These are phyloP conservation scores for Branchinecta lindahli DNA, from an alignment of 1,140 invertebrate genomes.

Conservation along the genomic window DNA sequence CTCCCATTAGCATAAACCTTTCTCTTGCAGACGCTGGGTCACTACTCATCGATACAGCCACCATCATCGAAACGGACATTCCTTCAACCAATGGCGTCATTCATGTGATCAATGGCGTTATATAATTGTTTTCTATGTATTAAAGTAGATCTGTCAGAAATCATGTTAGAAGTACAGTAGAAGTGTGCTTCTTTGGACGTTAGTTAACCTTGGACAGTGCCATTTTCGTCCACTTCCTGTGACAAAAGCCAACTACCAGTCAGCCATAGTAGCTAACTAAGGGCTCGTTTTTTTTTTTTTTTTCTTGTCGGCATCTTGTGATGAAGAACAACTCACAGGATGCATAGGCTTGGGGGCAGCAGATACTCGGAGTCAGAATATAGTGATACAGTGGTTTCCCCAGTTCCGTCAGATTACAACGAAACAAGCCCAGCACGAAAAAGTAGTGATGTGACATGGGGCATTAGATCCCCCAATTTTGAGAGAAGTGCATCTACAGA, in stretches of 20 bases:
- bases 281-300: too few relatives aligned
- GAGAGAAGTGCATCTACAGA: not conserved
- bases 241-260: too few relatives aligned
- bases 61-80: slow-evolving; percentile 15
- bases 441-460: not conserved
- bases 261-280: too few relatives aligned
- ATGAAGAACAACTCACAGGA: too few relatives aligned
- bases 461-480: not conserved
- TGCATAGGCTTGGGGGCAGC: not conserved
- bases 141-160: too few relatives aligned
- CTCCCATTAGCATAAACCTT: too few relatives aligned
- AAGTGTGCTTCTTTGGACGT: too few relatives aligned
- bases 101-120: slow-evolving; percentile 16
- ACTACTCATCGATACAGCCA: slow-evolving; percentile 8
- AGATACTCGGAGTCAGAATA: not conserved
- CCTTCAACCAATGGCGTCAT: slow-evolving; percentile 18
- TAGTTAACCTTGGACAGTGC: too few relatives aligned
- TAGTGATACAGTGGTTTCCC: not conserved
- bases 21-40: too few relatives aligned
- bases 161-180: too few relatives aligned
- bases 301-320: too few relatives aligned
- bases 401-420: not conserved
- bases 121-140: not conserved
- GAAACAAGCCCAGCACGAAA: not conserved
- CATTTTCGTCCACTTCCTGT: too few relatives aligned